Percentiles rank a stretch among this genome's conserved stretches.
Conservation (phyloP, 2,113 vertebrate species). For the Misgurnus anguillicaudatus region DNA sequence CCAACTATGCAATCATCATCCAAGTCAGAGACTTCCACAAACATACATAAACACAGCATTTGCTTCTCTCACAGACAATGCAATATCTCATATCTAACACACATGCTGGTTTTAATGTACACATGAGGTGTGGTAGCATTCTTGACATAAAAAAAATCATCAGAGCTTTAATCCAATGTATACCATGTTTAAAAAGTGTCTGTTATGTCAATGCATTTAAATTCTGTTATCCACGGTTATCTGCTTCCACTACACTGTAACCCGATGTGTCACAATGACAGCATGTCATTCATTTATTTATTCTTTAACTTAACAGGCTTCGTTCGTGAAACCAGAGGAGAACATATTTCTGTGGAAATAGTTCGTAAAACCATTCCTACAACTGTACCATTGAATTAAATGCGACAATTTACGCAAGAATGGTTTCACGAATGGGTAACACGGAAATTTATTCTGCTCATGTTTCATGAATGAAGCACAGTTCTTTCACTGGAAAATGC, state of each 20-base stretch:
- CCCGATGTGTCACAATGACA: slow-evolving; percentile 28
- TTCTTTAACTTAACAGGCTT: neutral
- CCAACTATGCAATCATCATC: slow-evolving; percentile 52
- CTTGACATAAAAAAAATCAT: neutral
- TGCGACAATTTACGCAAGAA: slow-evolving; percentile 22
- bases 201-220: slow-evolving; percentile 13
- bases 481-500: slow-evolving; percentile 45
- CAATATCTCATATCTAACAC: slow-evolving; percentile 22
- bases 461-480: slow-evolving; percentile 8
- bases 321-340: slow-evolving; percentile 21
- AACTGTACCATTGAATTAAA: slow-evolving; percentile 14
- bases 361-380: neutral
- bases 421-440: slow-evolving; percentile 8
- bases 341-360: neutral
- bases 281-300: neutral
- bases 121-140: slow-evolving; percentile 8
- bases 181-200: neutral
- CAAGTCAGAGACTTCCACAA: slow-evolving; percentile 46
- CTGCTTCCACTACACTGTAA: slow-evolving; percentile 13
- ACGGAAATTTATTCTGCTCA: slow-evolving; percentile 12
- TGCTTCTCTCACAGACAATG: slow-evolving; percentile 25
- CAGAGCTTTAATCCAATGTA: slow-evolving; percentile 1
- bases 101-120: neutral
- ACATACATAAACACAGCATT: slow-evolving; percentile 41
- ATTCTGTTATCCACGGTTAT: slow-evolving; percentile 20